A percentile compares a stretch with the other conserved stretches of the same genome.
These are phyloP conservation scores for Bucco capensis DNA, from an alignment of 2,113 vertebrate genomes.

Conservation along the genomic window DNA sequence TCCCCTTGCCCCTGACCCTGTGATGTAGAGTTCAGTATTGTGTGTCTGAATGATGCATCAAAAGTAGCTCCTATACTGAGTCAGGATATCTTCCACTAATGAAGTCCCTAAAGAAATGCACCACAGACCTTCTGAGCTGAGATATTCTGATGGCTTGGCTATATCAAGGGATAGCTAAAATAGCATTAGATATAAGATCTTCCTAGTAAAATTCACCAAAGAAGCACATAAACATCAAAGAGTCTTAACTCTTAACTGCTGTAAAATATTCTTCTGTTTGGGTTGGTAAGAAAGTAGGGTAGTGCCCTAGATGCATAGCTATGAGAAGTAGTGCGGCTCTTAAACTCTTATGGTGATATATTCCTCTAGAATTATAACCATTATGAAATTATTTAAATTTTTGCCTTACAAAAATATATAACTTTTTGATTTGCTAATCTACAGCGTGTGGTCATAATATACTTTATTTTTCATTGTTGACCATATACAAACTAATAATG, in stretches of 20 bases:
- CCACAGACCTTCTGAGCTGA: slow-evolving; percentile 19
- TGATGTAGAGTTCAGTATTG: neutral
- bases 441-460: neutral
- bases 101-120: slow-evolving; percentile 66
- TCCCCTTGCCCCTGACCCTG: neutral
- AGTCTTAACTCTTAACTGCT: neutral
- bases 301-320: slow-evolving; percentile 59
- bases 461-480: neutral
- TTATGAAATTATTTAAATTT: neutral
- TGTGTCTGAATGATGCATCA: slow-evolving; percentile 23
- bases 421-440: neutral
- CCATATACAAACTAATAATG: neutral
- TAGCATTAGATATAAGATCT: slow-evolving; percentile 36
- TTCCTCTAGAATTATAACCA: neutral
- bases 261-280: slow-evolving; percentile 40
- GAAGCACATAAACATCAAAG: slow-evolving; percentile 60
- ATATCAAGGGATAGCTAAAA: slow-evolving; percentile 55
- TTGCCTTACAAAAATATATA: neutral
- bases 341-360: neutral
- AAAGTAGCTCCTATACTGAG: neutral
- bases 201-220: slow-evolving; percentile 37
- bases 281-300: slow-evolving; percentile 60
- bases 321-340: neutral
- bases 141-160: slow-evolving; percentile 26
- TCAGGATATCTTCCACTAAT: slow-evolving; percentile 57